Percentiles rank a stretch among this genome's conserved stretches.
Conservation (phyloP, 1,140 invertebrate species). For the Steinernema feltiae region DNA sequence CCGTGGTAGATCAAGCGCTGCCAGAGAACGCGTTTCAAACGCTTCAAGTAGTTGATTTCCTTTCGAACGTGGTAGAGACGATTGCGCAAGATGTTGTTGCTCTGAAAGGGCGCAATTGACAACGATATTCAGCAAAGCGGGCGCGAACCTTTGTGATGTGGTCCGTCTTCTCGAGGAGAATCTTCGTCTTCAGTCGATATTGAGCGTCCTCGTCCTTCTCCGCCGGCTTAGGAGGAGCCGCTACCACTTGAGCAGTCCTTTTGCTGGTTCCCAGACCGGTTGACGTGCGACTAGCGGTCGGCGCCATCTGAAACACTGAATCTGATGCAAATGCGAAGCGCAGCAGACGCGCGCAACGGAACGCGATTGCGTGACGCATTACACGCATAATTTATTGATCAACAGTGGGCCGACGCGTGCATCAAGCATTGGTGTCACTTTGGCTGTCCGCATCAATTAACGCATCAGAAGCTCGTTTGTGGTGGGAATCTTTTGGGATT, state of each 20-base stretch:
- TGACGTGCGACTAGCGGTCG: neutral
- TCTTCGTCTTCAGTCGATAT: neutral
- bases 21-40: neutral
- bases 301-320: neutral
- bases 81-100: neutral
- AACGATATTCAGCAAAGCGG: no score
- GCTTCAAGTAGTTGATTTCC: neutral
- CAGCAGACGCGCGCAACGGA: neutral
- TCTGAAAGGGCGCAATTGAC: no score
- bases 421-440: neutral
- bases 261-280: neutral
- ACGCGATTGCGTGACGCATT: neutral
- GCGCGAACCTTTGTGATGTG: neutral
- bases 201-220: neutral
- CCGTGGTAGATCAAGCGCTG: neutral
- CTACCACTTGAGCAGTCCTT: neutral
- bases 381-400: slow-evolving; percentile 4
- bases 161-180: neutral
- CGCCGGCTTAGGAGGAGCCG: neutral
- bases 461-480: no score
- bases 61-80: slow-evolving; percentile 1
- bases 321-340: neutral
- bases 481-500: no score
- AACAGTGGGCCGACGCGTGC: neutral
- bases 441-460: no score